A percentile compares a stretch with the other conserved stretches of the same genome.
phyloP scores from a whole-genome alignment of 2,888 invertebrate genomes.

The Orchestes rusci region DNA sequence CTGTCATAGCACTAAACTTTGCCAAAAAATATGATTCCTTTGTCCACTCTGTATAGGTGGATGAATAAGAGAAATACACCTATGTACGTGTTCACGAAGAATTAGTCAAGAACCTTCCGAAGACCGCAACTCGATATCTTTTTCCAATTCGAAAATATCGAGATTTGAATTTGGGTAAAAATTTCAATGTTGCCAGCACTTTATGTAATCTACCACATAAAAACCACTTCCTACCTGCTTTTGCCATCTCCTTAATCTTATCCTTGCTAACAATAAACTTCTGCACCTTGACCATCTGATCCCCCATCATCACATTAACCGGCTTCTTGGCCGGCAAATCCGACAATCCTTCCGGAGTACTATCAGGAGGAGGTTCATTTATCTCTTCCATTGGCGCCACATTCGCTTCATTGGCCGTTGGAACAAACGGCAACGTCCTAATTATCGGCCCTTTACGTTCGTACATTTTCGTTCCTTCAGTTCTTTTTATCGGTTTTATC shows the following conservation, averaged over 20 bases:
- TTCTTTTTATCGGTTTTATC: no score
- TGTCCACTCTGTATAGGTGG: no score
- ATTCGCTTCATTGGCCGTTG: conserved; percentile 15
- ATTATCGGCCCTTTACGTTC: conserved; percentile 24
- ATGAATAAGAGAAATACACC: no score
- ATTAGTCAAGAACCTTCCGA: no score
- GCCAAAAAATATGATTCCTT: no score
- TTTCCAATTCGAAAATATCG: no score
- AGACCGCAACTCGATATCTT: no score
- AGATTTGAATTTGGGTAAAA: no score
- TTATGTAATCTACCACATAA: not conserved
- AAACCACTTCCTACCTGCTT: conserved; percentile 48
- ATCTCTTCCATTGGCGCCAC: conserved; percentile 30
- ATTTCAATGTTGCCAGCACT: no score
- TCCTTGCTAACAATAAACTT: conserved; percentile 61
- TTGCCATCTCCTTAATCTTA: conserved; percentile 59
- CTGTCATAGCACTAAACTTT: no score
- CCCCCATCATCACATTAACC: conserved; percentile 52
- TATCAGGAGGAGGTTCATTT: conserved; percentile 17
- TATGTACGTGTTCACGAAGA: no score
- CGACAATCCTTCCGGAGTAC: conserved; percentile 4
- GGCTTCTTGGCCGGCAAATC: conserved; percentile 10
- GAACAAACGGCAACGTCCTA: conserved; percentile 19
- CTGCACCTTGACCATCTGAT: conserved; percentile 57
- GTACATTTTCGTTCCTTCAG: conserved; percentile 27